Base-by-base conservation (phyloP, 2,113 vertebrate genomes). In the Colistium nudipinnis region DNA sequence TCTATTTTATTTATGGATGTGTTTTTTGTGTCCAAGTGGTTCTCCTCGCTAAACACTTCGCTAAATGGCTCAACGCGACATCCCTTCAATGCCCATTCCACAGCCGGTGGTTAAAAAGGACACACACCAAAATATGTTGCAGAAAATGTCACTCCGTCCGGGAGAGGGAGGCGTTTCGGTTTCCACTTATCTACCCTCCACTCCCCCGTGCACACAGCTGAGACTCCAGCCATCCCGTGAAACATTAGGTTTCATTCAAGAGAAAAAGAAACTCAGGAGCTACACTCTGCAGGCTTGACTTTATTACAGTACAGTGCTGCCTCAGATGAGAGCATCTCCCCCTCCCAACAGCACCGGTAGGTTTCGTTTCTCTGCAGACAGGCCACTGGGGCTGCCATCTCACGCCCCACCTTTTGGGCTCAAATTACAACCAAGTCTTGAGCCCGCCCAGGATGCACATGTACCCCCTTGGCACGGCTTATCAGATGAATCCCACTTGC, bases 281-380 rank as follows among this genome's bases (percentile, higher is more conserved):
- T 66, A 57, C 31, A 39, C 3, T 35, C 54, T 61, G 30, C 28
- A 53, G 24, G 9, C 25, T 54, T 43, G 24, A 7, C 20, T 36
- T 12, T 25, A 16, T 19, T 7, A 30, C 4, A 38, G 7, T n/a
- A 3, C 13, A 43, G 35, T 16, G 14, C 24, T n/a, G 19, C 7
- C n/a, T 31, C 13, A 30, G 2, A 22, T n/a, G 22, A 27, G 19
- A 43, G 2, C 0, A 36, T 36, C 59, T 59, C 7, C 12, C 2
- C 35, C 62, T 11, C 11, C 56, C 31, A 35, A 16, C 31, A 54
- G 67, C 51, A 63, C 33, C 53, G 25, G 0, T 81, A 79, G 51
- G 78, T 90, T 91, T 90, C 82, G 71, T 83, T 90, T 92, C 78
- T 74, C 52, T 55, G 73, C 13, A 79, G 85, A 83, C 49, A 53